phyloP scores from a whole-genome alignment of 2,888 invertebrate species.

The Asteroscopus sphinx region DNA sequence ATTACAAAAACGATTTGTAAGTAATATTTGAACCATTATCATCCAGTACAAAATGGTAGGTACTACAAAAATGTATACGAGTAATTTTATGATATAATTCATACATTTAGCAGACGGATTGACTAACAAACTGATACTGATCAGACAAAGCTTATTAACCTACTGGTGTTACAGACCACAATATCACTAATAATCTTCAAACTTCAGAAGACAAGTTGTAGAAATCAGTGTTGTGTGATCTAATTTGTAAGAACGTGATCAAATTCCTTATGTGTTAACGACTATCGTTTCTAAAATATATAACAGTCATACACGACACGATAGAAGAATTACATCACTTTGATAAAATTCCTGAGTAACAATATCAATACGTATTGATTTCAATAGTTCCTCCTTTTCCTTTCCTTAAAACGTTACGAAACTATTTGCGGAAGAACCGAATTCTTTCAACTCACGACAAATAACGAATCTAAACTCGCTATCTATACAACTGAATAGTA shows the following conservation, averaged over 20 bases:
- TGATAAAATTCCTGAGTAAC: constrained; percentile 5
- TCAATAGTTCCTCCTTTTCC: constrained; percentile 40
- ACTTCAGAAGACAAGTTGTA: too few species aligned
- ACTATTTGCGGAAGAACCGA: constrained; percentile 32
- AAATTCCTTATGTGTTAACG: constrained; percentile 65
- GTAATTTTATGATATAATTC: too few species aligned
- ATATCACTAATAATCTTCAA: too few species aligned
- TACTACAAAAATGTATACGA: too few species aligned
- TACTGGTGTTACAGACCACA: too few species aligned
- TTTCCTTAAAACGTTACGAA: constrained; percentile 37
- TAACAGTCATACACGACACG: constrained; percentile 22
- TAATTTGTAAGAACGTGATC: constrained; percentile 63
- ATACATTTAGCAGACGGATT: too few species aligned
- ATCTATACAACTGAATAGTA: constrained; percentile 14
- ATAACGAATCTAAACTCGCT: constrained; percentile 25
- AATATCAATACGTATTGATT: constrained; percentile 21
- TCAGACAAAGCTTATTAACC: too few species aligned
- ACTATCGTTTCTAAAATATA: constrained; percentile 10
- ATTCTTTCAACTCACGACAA: constrained; percentile 46
- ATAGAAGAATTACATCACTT: constrained; percentile 40
- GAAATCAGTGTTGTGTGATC: too few species aligned
- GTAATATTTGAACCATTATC: too few species aligned
- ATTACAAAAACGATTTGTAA: too few species aligned
- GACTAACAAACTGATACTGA: too few species aligned
- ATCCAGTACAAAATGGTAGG: too few species aligned